phyloP scores from a whole-genome alignment of 2,113 vertebrate genomes.

The Genyomyrus donnyi region DNA sequence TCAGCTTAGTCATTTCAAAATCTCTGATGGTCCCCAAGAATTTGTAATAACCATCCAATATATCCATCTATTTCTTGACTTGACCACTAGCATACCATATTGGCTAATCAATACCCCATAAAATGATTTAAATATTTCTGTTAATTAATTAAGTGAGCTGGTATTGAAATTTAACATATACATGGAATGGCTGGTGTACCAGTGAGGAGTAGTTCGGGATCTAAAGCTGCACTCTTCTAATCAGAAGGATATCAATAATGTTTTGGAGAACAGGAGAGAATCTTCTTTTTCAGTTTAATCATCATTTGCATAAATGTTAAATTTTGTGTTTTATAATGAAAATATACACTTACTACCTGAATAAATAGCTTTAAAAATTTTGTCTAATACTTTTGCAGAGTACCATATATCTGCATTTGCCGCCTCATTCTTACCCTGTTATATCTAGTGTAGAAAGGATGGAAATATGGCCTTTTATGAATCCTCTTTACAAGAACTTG shows the following conservation, averaged over 20 bases:
- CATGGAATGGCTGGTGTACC: neutral
- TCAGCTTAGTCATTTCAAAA: neutral
- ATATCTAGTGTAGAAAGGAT: neutral
- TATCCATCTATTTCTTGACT: neutral
- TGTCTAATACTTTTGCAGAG: neutral
- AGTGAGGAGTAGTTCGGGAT: neutral
- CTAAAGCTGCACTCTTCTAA: neutral
- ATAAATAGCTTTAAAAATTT: neutral
- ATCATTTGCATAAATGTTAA: neutral
- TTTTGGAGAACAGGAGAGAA: neutral
- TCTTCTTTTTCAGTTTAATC: neutral
- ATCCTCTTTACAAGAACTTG: neutral
- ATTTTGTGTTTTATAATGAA: neutral
- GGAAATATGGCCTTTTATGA: neutral
- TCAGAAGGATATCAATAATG: neutral
- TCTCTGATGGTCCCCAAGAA: neutral
- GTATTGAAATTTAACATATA: neutral
- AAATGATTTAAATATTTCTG: neutral
- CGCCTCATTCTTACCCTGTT: neutral
- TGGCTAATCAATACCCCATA: neutral
- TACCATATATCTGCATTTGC: neutral
- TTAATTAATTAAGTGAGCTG: neutral
- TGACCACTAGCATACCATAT: neutral
- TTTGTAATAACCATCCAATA: neutral
- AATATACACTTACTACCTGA: neutral